These are phyloP conservation scores for Phoxinus dragarum DNA, from an alignment of 2,797 vertebrate genomes.

Conservation along the genomic window DNA sequence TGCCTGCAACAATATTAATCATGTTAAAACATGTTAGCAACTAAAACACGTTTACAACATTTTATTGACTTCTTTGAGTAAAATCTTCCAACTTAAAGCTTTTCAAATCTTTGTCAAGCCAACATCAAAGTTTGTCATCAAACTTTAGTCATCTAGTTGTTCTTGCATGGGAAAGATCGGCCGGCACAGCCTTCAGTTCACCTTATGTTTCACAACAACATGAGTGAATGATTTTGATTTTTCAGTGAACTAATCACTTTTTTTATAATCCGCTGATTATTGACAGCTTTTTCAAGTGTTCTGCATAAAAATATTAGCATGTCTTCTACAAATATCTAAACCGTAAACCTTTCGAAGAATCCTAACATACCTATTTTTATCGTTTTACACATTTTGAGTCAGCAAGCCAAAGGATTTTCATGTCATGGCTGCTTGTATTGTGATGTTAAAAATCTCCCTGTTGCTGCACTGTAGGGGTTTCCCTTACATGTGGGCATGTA, in stretches of 20 bases:
- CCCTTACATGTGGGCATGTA: background rate
- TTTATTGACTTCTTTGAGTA: background rate
- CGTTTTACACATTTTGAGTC: background rate
- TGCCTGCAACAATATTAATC: too few species aligned
- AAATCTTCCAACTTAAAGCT: background rate
- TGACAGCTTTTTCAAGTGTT: background rate
- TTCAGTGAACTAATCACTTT: background rate
- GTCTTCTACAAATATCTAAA: background rate
- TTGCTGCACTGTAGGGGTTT: background rate
- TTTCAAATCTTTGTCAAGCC: background rate
- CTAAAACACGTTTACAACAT: background rate
- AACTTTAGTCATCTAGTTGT: background rate
- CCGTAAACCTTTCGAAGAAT: background rate
- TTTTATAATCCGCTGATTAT: background rate
- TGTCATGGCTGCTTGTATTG: background rate
- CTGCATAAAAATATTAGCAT: background rate
- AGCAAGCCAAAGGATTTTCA: background rate
- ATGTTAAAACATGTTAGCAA: too few species aligned
- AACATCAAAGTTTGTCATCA: background rate
- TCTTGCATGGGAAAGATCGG: background rate
- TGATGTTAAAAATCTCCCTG: background rate
- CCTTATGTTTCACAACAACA: background rate
- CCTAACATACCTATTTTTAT: background rate
- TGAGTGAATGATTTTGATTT: background rate
- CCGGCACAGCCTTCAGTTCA: background rate